These are phyloP conservation scores for Sepioteuthis lessoniana DNA, from an alignment of 2,888 invertebrate genomes.

Conservation along the genomic window DNA sequence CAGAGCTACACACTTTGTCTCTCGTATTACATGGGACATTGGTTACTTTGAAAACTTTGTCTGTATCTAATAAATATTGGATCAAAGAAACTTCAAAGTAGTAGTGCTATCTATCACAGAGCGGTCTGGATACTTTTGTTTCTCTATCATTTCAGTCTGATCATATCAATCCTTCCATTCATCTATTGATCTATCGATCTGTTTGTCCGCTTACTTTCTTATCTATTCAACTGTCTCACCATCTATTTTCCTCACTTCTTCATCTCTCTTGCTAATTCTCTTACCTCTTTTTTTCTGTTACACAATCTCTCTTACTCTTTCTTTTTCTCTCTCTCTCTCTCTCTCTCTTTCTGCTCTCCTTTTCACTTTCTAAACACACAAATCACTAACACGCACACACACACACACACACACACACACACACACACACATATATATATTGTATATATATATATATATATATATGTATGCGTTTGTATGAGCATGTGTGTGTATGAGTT, in stretches of 20 bases:
- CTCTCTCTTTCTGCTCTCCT: too few relatives aligned
- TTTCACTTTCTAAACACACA: too few relatives aligned
- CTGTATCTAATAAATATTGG: slow-evolving; percentile 18
- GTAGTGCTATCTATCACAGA: background rate
- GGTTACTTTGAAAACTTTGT: slow-evolving; percentile 20
- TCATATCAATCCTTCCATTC: background rate
- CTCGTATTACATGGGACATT: background rate
- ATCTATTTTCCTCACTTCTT: background rate
- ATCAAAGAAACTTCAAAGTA: background rate
- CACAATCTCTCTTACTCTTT: too few relatives aligned
- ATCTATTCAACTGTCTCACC: background rate
- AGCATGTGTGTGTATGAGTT: background rate
- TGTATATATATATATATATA: too few relatives aligned
- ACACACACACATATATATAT: too few relatives aligned
- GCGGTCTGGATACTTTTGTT: slow-evolving; percentile 16
- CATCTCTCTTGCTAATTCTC: background rate
- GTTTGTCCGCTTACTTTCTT: background rate
- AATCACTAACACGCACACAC: too few relatives aligned
- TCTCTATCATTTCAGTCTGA: background rate
- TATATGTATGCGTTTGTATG: background rate
- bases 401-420: too few relatives aligned
- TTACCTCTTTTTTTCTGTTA: background rate
- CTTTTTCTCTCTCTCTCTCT: too few relatives aligned
- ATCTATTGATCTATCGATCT: background rate
- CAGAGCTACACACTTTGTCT: background rate